Base-by-base conservation (phyloP, 1,140 invertebrate species). In the Zaprionus taronus region DNA sequence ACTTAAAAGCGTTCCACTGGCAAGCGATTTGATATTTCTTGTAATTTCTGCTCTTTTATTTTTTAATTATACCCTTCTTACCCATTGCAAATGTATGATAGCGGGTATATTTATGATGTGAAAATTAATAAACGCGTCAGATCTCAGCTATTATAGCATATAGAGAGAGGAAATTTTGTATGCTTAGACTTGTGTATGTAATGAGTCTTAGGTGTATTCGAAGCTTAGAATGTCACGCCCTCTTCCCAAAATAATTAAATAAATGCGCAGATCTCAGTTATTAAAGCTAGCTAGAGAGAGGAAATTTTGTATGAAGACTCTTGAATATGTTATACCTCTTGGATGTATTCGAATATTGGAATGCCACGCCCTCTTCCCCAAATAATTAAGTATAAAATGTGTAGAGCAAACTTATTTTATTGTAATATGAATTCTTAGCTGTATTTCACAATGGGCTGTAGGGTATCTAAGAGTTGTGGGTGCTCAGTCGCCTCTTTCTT, bases 1-100 rank as follows among this genome's bases (percentile, higher is more conserved):
- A 89, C 81, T 81, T 89, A 83, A 89, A 67, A 75, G 53, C 65
- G 71, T 67, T 67, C 44, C 47, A 68, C 41, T 75, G 58, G 53
- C 74, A 75, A 80, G 81, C 68, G 44, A 73, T 71, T 77, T 58
- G 49, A 34, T 34, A 14, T 75, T 55, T 70, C 28, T 34, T 62
- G 38, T 73, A 47, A 69, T 67, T 72, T 77, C 65, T 34, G 58
- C 55, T 57, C 41, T 65, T 71, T 76, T 71, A 24, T 36, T 34
- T 47, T 62, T 31, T 51, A 51, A 51, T 51, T 51, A 51, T 51
- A 51, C 47, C 47, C 47, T 51, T 11, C 41, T 9, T 20, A 51
- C 47, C 20, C 47, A 51, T 51, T 24, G 47, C 4, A 51, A 22
- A 51, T 24, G 47, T 12, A 20, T 20, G 11, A 12, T 22, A 51